Base-by-base conservation (phyloP, 2,797 vertebrate genomes). In the Selene dorsalis region DNA sequence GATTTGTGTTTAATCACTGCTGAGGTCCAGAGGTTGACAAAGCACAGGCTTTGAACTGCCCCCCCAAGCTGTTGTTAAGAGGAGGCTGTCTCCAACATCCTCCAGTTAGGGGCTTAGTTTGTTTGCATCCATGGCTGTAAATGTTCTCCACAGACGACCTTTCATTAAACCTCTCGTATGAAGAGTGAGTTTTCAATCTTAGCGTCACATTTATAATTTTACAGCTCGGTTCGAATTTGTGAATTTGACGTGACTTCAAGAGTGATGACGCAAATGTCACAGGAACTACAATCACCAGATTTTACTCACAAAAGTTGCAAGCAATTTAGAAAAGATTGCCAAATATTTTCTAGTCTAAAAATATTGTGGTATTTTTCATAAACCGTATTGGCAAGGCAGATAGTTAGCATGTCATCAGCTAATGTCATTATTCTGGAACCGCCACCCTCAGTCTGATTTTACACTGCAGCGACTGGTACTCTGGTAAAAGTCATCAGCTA, bases 21-120 rank as follows among this genome's bases (percentile, higher is more conserved):
- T 30, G 68, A 84, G 73, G 75, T 85, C 73, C 65, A 75, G 69
- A 79, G 71, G 65, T 60, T 74, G 78, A 77, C 73, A 69, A 52
- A 50, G 52, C 55, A 66, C 32, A 56, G 47, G 70, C 39, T 83
- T 84, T 60, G 41, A 65, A 66, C n/a, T n/a, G 75, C 75, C 77
- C 68, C 43, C 2, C 0, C 38, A 64, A 74, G 57, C 28, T 66
- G 43, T 76, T 58, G 50, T 75, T 18, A 65, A 45, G 45, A 79
- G 35, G 30, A 68, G 72, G 18, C 14, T 45, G 17, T 79, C 22
- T 76, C 68, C 39, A 66, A 59, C 26, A 52, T 28, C 38, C 73
- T 73, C n/a, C 59, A 64, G 32, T 65, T 43, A 85, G 52, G 52
- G 61, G 30, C 28, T 77, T 41, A 12, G 11, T 18, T 56, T 69